phyloP scores from a whole-genome alignment of 2,888 invertebrate species.

The Drosophila maculinotata region DNA sequence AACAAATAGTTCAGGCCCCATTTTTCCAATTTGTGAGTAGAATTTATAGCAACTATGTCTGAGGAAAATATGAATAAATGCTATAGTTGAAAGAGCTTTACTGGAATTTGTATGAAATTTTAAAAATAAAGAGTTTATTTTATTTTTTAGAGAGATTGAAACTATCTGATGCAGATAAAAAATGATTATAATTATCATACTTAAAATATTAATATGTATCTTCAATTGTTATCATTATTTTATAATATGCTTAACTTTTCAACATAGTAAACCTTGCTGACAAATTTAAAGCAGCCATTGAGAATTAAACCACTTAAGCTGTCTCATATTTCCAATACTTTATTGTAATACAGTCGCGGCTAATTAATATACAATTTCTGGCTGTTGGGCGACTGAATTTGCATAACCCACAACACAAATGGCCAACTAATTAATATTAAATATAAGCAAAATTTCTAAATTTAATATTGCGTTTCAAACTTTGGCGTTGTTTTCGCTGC shows the following conservation, averaged over 20 bases:
- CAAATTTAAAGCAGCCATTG: not conserved
- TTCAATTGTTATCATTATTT: too few species aligned
- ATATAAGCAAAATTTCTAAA: slow-evolving; percentile 67
- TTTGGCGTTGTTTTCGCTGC: slow-evolving; percentile 29
- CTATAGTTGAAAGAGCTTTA: too few species aligned
- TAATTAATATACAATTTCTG: slow-evolving; percentile 67
- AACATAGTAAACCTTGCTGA: not conserved
- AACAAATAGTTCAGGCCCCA: not conserved
- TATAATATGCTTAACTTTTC: too few species aligned
- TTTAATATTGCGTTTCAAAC: slow-evolving; percentile 67
- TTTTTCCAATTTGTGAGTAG: not conserved
- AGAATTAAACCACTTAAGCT: not conserved
- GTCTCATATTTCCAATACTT: not conserved
- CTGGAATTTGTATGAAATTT: too few species aligned
- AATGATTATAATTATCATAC: too few species aligned
- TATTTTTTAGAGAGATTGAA: too few species aligned
- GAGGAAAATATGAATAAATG: too few species aligned
- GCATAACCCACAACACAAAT: slow-evolving; percentile 66
- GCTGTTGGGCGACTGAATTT: slow-evolving; percentile 45
- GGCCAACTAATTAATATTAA: slow-evolving; percentile 76
- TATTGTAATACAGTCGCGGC: slow-evolving; percentile 10
- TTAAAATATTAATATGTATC: too few species aligned
- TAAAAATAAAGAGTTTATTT: too few species aligned
- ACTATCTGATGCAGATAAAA: too few species aligned
- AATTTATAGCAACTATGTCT: too few species aligned